These are phyloP conservation scores for Bolborhynchus lineola DNA, from an alignment of 2,113 vertebrate species.

Conservation along the genomic window DNA sequence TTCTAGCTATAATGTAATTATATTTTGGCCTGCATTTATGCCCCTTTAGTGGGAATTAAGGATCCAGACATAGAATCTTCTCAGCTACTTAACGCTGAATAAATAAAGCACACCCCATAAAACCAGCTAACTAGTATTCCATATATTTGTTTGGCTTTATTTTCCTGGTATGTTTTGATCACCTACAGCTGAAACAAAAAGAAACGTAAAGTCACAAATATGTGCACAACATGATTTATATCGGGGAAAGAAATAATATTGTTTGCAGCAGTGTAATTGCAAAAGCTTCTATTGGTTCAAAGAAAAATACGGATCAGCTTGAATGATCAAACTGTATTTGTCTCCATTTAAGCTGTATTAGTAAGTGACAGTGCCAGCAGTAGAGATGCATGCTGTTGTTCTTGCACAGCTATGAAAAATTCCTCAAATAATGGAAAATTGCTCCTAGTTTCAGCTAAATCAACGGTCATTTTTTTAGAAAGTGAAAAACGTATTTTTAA, in stretches of 20 bases:
- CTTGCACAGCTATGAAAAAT: constrained; percentile 45
- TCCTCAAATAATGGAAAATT: constrained; percentile 42
- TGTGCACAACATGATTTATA: neutral
- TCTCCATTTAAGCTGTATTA: constrained; percentile 40
- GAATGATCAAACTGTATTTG: neutral
- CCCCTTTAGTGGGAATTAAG: neutral
- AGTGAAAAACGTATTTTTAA: constrained; percentile 8
- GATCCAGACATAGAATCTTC: neutral
- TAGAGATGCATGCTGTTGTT: neutral
- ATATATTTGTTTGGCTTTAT: neutral
- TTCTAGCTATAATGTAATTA: constrained; percentile 32
- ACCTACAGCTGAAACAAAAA: neutral
- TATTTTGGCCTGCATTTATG: constrained; percentile 16
- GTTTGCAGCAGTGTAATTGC: neutral
- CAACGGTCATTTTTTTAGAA: constrained; percentile 6
- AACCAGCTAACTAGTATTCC: neutral
- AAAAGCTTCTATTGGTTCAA: constrained; percentile 30
- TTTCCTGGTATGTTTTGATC: neutral
- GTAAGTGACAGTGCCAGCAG: constrained; percentile 34
- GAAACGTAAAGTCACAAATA: neutral
- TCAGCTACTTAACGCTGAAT: neutral
- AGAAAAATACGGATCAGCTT: constrained; percentile 37
- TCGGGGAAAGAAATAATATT: neutral
- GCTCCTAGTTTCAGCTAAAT: constrained; percentile 39
- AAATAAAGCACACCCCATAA: neutral